A percentile compares a stretch with the other conserved stretches of the same genome.
Conservation (phyloP, 2,888 invertebrate genomes). For the Philhelius pedissequus region DNA sequence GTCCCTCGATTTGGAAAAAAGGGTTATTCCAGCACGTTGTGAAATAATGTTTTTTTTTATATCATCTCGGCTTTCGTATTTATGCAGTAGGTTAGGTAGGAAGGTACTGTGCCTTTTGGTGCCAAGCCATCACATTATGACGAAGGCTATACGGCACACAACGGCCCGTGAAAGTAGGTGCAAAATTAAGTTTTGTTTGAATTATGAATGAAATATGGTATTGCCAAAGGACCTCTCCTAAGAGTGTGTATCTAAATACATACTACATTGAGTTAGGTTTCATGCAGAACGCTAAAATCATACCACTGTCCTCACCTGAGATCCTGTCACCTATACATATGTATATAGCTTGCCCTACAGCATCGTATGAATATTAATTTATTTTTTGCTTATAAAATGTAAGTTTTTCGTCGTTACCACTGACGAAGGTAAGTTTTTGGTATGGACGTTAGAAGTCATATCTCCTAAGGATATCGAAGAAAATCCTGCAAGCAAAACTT, state of each 20-base stretch:
- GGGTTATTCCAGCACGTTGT: constrained; percentile 20
- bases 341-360: not conserved
- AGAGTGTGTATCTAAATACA: not conserved
- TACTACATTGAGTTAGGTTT: not conserved
- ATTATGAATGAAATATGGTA: constrained; percentile 55
- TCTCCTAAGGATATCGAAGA: not conserved
- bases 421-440: not conserved
- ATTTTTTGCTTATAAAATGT: not conserved
- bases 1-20: not conserved
- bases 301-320: not conserved
- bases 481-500: constrained; percentile 1
- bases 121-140: constrained; percentile 28
- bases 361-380: constrained; percentile 5
- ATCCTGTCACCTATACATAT: not conserved
- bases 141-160: not conserved
- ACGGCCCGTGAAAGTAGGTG: constrained; percentile 4
- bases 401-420: not conserved
- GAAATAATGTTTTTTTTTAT: constrained; percentile 14
- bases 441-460: constrained; percentile 25
- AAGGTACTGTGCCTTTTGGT: constrained; percentile 19
- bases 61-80: constrained; percentile 12
- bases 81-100: too few species aligned
- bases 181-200: constrained; percentile 58
- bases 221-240: constrained; percentile 18
- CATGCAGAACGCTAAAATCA: not conserved